Evolutionary conservation across 1,140 invertebrate species (phyloP), one percentile per base, ranked within the genome.

Genomic region (Bombus consobrinus): DNA sequence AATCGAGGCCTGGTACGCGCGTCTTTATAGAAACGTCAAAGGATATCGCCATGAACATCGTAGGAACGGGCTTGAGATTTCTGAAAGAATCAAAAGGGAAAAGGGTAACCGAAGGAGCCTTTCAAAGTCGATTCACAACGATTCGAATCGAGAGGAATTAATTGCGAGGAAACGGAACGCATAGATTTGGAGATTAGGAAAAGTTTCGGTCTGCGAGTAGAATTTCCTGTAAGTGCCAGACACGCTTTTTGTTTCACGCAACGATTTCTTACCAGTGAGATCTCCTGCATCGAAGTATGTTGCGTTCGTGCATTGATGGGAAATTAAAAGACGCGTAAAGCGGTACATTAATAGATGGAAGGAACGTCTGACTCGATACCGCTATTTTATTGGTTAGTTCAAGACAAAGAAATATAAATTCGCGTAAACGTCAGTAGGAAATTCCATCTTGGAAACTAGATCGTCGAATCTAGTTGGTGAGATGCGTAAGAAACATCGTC

Each of bases 1-100:
- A 69, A 84, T 90, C 81, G 81, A 79, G 68, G 32, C 34, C 68
- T 53, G 28, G 15, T 22, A 3, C 32, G 47, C 47, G 66, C 47
- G 34, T 80, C 32, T 18, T 39, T 57, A 34, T 64, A 34, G 74
- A 39, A 28, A 72, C 66, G 79, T 83, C 22, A 53, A 83, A 86
- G 53, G 75, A 41, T 76, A 39, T 76, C 59, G 59, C 18, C n/a
- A 2, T 22, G 5, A 34, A 25, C 34, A 25, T 25, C 18, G 22
- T n/a, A 22, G 9, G 69, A 43, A 59, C 68, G 15, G 3, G 57
- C 22, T 37, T 71, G n/a, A 34, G 53, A 69, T 47, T 47, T 32
- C 12, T 2, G 15, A 15, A 9, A 12, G 15, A 34, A 18, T 2
- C n/a, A 25, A 66, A 57, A 57, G 74, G 28, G 12, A 62, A n/a